Conservation (phyloP, 2,888 invertebrate species). For the Elysia crispata region DNA sequence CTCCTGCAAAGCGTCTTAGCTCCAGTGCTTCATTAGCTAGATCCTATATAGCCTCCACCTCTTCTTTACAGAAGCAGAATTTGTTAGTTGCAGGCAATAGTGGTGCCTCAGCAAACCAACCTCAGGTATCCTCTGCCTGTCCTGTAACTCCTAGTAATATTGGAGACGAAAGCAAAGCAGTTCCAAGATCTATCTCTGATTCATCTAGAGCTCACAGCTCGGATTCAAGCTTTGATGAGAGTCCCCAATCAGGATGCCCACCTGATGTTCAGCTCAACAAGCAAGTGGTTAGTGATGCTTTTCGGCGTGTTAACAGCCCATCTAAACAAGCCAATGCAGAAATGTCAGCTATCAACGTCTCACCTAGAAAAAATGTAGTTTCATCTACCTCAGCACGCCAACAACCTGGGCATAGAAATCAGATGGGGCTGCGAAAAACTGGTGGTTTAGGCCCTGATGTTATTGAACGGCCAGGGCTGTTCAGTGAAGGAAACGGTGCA, state of each 20-base stretch:
- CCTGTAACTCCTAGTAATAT: background rate
- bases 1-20: background rate
- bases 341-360: slow-evolving; percentile 11
- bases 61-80: too few species aligned
- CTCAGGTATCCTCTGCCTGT: background rate
- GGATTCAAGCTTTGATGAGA: slow-evolving; percentile 46
- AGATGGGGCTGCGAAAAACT: background rate
- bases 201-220: slow-evolving; percentile 37
- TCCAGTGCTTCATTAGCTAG: background rate
- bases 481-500: slow-evolving; percentile 42
- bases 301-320: slow-evolving; percentile 22
- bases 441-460: background rate
- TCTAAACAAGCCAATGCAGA: slow-evolving; percentile 26
- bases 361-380: background rate
- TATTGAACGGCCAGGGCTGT: slow-evolving; percentile 43
- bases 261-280: background rate
- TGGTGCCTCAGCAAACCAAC: background rate
- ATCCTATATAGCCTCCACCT: background rate
- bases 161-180: background rate
- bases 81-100: too few species aligned
- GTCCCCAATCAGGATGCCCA: background rate
- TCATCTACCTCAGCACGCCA: background rate
- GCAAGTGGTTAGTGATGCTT: slow-evolving; percentile 36
- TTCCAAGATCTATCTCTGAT: background rate
- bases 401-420: background rate